Conservation (phyloP, 2,888 invertebrate genomes). For the Branchinecta sandiegonensis region DNA sequence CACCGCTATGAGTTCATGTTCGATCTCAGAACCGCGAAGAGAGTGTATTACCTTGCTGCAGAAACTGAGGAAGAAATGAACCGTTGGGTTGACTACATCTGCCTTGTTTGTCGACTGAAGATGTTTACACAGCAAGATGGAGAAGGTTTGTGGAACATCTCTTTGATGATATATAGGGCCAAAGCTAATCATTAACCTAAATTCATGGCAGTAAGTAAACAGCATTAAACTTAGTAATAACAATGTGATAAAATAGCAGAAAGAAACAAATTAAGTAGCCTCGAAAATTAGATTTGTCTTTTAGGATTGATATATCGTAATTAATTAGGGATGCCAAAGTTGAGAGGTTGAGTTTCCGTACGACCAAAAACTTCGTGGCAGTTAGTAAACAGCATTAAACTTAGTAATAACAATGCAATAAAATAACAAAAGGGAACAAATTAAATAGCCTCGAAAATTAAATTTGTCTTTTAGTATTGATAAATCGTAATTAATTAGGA, state of each 20-base stretch:
- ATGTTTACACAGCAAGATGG: slow-evolving; percentile 47
- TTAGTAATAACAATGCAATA: too few species aligned
- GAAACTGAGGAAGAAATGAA: slow-evolving; percentile 85
- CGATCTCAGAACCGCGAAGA: slow-evolving; percentile 70
- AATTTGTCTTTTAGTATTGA: too few species aligned
- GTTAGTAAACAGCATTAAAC: not conserved
- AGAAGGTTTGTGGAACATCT: slow-evolving; percentile 23
- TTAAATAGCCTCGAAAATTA: too few species aligned
- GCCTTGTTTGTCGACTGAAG: slow-evolving; percentile 67
- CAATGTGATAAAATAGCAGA: too few species aligned
- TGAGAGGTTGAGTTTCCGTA: too few species aligned
- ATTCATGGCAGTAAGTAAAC: not conserved
- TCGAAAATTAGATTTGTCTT: too few species aligned
- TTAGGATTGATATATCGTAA: too few species aligned
- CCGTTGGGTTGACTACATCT: slow-evolving; percentile 86
- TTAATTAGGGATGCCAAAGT: too few species aligned
- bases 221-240: not conserved
- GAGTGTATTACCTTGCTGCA: slow-evolving; percentile 82
- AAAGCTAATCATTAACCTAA: slow-evolving; percentile 23
- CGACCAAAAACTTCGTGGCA: not conserved
- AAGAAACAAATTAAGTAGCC: too few species aligned
- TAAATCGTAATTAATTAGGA: too few species aligned
- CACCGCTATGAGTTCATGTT: slow-evolving; percentile 64
- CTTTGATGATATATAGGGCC: slow-evolving; percentile 27
- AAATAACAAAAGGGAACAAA: too few species aligned